Evolutionary conservation across 1,140 invertebrate genomes (phyloP), one percentile per base, ranked within the genome.

Genomic region (Berghia stephanieae): DNA sequence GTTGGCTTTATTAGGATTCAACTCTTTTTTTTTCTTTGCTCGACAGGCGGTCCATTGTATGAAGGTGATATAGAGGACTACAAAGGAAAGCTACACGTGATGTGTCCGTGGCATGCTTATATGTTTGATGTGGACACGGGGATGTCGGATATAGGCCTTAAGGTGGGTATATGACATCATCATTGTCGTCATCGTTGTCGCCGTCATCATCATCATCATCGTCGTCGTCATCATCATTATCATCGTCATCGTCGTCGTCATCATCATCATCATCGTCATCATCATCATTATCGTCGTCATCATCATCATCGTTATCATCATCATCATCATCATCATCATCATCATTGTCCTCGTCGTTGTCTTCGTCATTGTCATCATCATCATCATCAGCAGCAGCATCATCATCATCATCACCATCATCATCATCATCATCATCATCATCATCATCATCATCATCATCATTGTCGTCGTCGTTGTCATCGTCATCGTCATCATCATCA

Each of bases 61-160:
- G 69, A 83, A 57, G 86, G 86, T 6, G 83, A 87, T 52, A 87
- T 87, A 1, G 86, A 87, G 71, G 86, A 87, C 52, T 84, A 85
- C 67, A 84, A 84, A 34, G 86, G 85, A 1, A 68, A 49, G 1
- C 79, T 79, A 77, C 84, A 87, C 77, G 81, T 87, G 69, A 84
- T 85, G 84, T 87, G 86, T 71, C 86, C 86, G 1, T 87, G 86
- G 86, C 86, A 87, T 77, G 83, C 83, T 5, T 87, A 85, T 70
- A 84, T 86, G 84, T 87, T 86, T 78, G 86, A 87, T 66, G 49
- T 86, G 6, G 63, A 79, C 38, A 85, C 83, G 1, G 86, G 86
- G 6, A 81, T 55, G 6, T 86, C 84, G 43, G 81, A 86, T 57
- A 78, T 87, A n/a, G 86, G 86, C 31, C 66, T 87, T 10, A 55